phyloP scores from a whole-genome alignment of 2,888 invertebrate genomes.

The Heteromyza rotundicornis region DNA sequence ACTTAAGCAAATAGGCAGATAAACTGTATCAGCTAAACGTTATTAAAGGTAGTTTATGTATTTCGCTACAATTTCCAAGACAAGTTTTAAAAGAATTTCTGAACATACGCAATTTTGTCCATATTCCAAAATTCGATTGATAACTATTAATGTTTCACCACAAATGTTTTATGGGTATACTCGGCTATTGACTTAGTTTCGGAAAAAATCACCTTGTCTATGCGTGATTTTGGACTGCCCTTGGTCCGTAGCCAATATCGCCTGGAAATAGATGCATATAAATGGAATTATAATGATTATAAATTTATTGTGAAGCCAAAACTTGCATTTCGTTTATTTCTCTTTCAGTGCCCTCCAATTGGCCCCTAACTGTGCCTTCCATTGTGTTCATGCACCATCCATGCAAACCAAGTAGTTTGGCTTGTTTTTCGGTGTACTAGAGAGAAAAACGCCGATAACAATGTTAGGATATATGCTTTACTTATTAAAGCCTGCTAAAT shows the following conservation, averaged over 20 bases:
- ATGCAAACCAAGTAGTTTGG: conserved; percentile 65
- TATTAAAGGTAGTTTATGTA: too few relatives aligned
- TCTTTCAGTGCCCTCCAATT: conserved; percentile 66
- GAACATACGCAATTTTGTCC: too few relatives aligned
- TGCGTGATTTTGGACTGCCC: conserved; percentile 77
- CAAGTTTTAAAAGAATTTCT: too few relatives aligned
- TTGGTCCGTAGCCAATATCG: conserved; percentile 65
- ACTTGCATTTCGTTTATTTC: conserved; percentile 67
- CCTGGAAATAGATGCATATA: conserved; percentile 38
- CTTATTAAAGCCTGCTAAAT: not conserved
- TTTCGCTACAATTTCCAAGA: too few relatives aligned
- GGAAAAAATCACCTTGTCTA: conserved; percentile 75
- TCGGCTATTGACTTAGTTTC: conserved; percentile 68
- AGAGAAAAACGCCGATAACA: conserved; percentile 14
- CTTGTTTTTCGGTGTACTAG: conserved; percentile 69
- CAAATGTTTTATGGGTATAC: conserved; percentile 65
- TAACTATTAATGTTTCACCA: conserved; percentile 62
- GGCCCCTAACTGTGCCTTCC: conserved; percentile 69
- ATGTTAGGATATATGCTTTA: not conserved
- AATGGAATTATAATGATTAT: not conserved
- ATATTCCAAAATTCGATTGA: too few relatives aligned
- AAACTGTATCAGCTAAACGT: too few relatives aligned
- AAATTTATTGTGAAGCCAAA: not conserved
- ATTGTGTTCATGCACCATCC: conserved; percentile 76
- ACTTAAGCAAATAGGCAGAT: too few relatives aligned